Base-by-base conservation (phyloP, 1,140 invertebrate species). In the Drosophila virilis region DNA sequence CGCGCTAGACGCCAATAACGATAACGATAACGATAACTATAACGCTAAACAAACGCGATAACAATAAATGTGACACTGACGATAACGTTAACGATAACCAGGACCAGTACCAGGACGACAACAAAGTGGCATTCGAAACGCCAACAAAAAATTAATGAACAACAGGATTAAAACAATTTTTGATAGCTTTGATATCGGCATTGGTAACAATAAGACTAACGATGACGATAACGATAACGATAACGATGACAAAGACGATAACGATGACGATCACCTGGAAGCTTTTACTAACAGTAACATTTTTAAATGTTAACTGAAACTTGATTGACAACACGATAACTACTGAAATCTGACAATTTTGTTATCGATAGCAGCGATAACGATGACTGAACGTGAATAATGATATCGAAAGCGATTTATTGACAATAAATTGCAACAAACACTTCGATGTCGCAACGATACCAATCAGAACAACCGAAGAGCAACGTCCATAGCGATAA, bases 1-100 rank as follows among this genome's bases (percentile, higher is more conserved):
- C 91, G 66, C 90, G 82, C 67, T 91, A 54, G 33, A 42, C 42
- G 22, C 17, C n/a, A 35, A 37, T 10, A 12, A 38, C 68, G 59
- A 15, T 35, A 15, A 46, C 62, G 48, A 64, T 42, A 10, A 33
- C 33, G 17, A 48, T 48, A n/a, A n/a, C n/a, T n/a, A n/a, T n/a
- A n/a, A 17, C 17, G 17, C 17, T 17, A 17, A 48, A 46, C 42
- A n/a, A 37, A 8, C 10, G 7, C 33, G 15, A 13, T 8, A 46
- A 46, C 32, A 33, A 22, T 59, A 59, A 22, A 28, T 10, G 1
- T 33, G 55, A 58, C 40, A 40, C 22, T 22, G 43, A 46, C 43
- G 22, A 22, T 22, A 22, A 22, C 22, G 22, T 22, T 22, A 37
- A 32, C 38, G 8, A 52, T 13, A 5, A 8, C 45, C 43, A 42